Evolutionary conservation across 1,140 invertebrate genomes (phyloP), one percentile per base, ranked within the genome.

Genomic region (Heliconius hermathena): DNA sequence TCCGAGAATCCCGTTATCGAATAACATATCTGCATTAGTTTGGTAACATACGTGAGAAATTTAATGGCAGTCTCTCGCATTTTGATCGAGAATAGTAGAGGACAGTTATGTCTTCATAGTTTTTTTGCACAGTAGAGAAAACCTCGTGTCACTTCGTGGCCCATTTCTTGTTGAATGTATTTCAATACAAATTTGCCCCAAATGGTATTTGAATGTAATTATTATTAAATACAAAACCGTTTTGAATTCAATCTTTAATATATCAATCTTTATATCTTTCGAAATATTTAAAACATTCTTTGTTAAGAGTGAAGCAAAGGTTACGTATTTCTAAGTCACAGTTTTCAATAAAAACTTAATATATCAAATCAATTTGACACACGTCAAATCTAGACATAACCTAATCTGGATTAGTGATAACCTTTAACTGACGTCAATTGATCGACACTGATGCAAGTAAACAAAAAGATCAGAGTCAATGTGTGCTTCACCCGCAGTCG

Each of bases 351-450:
- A 52, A 52, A 20, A 20, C 2, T 20, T 8, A 20, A 20, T 66
- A 60, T 26, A 22, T 9, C 2, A 22, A 60, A 26, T 22, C 20
- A 26, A 26, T 60, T 60, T 60, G 57, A 60, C 57, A 26, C 57
- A 66, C 4, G 60, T 70, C 54, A 76, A 66, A 66, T 66, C 54
- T 81, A 80, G 79, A 85, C 83, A 79, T 75, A 83, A 79, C 81
- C 74, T 81, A 83, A 89, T 84, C 85, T 70, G 78, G 54, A 88
- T 88, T 84, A 60, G 29, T 54, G 89, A 90, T 90, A 90, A 90
- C 86, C 86, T 87, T 66, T 66, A 80, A 85, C 85, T 90, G 89
- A 92, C 90, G 88, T 91, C 90, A 89, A 90, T 83, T 87, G 87
- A 90, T 90, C 81, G 89, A 92, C 90, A 88, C 84, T 80, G 54